These are phyloP conservation scores for Alca torda DNA, from an alignment of 2,797 vertebrate species.

Conservation along the genomic window DNA sequence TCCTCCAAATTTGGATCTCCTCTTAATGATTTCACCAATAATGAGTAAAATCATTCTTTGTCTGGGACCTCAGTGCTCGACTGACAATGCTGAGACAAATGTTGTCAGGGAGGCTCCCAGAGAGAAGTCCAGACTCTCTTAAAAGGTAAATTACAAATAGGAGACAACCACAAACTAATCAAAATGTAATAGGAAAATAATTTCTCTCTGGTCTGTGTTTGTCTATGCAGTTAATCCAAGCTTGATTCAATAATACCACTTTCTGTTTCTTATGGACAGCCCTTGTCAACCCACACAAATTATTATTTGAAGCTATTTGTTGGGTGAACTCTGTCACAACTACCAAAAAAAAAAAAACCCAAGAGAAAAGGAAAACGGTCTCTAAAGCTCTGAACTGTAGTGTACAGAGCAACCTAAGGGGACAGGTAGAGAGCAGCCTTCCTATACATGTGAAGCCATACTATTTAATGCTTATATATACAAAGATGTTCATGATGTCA, in stretches of 20 bases:
- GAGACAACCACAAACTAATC: slow-evolving; percentile 36
- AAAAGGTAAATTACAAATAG: slow-evolving; percentile 31
- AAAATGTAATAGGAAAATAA: slow-evolving; percentile 47
- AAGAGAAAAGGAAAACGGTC: not conserved
- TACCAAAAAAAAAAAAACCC: not conserved
- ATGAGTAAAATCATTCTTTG: not conserved
- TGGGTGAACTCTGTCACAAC: not conserved
- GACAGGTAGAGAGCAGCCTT: not conserved
- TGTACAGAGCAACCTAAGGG: not conserved
- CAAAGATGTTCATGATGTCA: not conserved
- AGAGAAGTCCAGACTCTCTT: slow-evolving; percentile 23
- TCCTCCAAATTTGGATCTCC: not conserved
- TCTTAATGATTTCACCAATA: not conserved
- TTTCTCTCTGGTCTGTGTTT: slow-evolving; percentile 25
- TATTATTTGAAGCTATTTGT: not conserved
- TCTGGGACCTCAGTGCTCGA: not conserved
- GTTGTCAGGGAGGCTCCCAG: not conserved
- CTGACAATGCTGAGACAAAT: not conserved
- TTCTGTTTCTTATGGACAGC: not conserved
- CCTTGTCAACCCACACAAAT: not conserved
- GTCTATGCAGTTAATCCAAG: slow-evolving; percentile 28
- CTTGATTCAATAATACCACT: slow-evolving; percentile 11
- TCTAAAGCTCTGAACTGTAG: not conserved
- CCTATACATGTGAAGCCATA: not conserved
- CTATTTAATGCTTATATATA: not conserved